Evolutionary conservation across 2,888 invertebrate genomes (phyloP).

Genomic region (Cataglyphis rosenhaueri): DNA sequence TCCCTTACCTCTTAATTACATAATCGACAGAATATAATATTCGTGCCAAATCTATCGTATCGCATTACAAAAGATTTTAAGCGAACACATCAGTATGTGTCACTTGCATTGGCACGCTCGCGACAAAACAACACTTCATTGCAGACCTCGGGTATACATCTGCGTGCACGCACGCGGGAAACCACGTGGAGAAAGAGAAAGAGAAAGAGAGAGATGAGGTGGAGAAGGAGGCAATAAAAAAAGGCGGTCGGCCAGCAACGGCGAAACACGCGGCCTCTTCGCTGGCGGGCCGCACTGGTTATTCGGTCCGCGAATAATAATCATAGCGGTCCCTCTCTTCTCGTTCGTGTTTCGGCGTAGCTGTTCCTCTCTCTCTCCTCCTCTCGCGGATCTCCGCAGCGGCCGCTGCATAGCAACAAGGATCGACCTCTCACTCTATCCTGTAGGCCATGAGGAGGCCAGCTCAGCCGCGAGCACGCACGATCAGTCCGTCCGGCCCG

Average conservation of each 20-base stretch:
- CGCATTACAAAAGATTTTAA: background rate
- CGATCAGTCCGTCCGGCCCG: constrained; percentile 58
- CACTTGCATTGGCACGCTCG: constrained; percentile 8
- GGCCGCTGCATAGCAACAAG: constrained; percentile 83
- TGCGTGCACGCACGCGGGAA: constrained; percentile 22
- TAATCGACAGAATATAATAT: background rate
- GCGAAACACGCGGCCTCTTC: constrained; percentile 60
- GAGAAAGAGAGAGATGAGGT: constrained; percentile 28
- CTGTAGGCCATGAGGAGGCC: constrained; percentile 57
- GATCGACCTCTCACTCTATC: constrained; percentile 77
- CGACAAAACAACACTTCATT: constrained; percentile 30
- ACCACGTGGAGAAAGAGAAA: constrained; percentile 35
- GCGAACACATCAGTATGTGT: constrained; percentile 9
- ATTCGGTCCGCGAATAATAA: constrained; percentile 81
- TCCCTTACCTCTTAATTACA: background rate
- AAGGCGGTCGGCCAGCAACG: constrained; percentile 60
- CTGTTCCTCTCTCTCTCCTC: constrained; percentile 59
- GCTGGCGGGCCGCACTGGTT: constrained; percentile 74
- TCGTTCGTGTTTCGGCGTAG: constrained; percentile 63
- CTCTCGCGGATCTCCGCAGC: constrained; percentile 69
- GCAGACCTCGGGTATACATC: constrained; percentile 25
- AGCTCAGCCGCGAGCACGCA: constrained; percentile 61
- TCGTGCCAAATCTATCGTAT: background rate
- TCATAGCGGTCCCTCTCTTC: constrained; percentile 72
- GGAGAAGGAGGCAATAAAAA: constrained; percentile 51